Conservation (phyloP, 2,113 vertebrate genomes). For the Probosciger aterrimus region DNA sequence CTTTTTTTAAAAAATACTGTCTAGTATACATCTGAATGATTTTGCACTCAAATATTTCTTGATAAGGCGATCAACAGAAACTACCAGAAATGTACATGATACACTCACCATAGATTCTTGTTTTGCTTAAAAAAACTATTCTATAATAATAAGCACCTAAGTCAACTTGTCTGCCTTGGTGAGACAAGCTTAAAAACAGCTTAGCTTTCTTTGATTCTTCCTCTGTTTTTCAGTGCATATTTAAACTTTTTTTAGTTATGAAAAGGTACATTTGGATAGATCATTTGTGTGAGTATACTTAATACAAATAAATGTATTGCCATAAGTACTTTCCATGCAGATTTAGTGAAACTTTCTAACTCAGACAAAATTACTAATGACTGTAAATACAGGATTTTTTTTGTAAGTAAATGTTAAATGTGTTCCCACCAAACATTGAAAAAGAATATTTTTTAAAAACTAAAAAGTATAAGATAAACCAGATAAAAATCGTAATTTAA, state of each 20-base stretch:
- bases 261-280: not conserved
- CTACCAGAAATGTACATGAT: not conserved
- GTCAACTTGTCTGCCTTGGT: not conserved
- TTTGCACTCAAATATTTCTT: not conserved
- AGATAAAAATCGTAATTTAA: not conserved
- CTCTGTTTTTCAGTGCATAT: not conserved
- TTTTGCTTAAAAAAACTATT: not conserved
- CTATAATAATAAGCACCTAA: not conserved
- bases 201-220: not conserved
- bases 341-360: not conserved
- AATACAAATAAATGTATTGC: not conserved
- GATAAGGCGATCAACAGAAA: not conserved
- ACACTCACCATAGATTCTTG: not conserved
- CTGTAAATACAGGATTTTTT: not conserved
- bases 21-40: not conserved
- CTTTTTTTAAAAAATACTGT: not conserved
- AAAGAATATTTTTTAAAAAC: not conserved
- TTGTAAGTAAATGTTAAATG: not conserved
- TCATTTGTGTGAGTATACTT: not conserved
- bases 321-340: not conserved
- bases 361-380: not conserved
- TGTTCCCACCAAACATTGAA: not conserved
- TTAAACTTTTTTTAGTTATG: not conserved
- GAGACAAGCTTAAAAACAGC: not conserved
- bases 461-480: not conserved